Evolutionary conservation across 2,888 invertebrate species (phyloP).

Genomic region (Epistrophe grossulariae): DNA sequence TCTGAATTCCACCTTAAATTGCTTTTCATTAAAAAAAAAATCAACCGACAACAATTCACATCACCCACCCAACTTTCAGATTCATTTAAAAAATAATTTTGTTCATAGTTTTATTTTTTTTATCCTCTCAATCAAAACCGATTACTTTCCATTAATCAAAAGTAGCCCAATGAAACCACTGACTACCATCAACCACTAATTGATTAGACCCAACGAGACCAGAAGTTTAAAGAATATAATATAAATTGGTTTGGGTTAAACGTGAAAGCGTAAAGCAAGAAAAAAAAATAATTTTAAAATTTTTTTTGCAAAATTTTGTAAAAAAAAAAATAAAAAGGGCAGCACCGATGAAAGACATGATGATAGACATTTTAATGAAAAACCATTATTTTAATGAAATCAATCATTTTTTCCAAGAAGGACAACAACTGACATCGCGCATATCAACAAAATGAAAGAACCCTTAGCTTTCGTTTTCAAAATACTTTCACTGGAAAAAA

Average conservation of each 20-base stretch:
- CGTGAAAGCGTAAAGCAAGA: neutral
- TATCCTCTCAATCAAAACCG: neutral
- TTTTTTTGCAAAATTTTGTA: too few species aligned
- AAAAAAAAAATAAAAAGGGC: neutral
- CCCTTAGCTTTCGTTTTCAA: too few species aligned
- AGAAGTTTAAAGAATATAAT: too few species aligned
- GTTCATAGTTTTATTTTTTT: neutral
- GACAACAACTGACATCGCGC: too few species aligned
- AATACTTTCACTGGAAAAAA: too few species aligned
- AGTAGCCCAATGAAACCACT: neutral
- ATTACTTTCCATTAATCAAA: slow-evolving; percentile 5
- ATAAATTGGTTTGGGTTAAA: too few species aligned
- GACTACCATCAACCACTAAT: neutral
- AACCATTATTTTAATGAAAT: too few species aligned
- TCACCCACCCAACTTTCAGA: neutral
- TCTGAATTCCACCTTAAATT: neutral
- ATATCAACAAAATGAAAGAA: too few species aligned
- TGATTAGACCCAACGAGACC: neutral
- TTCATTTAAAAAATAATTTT: neutral
- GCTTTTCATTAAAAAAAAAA: neutral
- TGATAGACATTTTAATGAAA: too few species aligned
- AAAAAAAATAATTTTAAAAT: neutral
- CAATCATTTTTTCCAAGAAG: too few species aligned
- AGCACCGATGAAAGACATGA: too few species aligned
- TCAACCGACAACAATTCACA: neutral